A percentile compares a stretch with the other conserved stretches of the same genome.
Evolutionary conservation across 92 coral and sea anemone species (phyloP).

Genomic region (Anthopleura xanthogrammica): DNA sequence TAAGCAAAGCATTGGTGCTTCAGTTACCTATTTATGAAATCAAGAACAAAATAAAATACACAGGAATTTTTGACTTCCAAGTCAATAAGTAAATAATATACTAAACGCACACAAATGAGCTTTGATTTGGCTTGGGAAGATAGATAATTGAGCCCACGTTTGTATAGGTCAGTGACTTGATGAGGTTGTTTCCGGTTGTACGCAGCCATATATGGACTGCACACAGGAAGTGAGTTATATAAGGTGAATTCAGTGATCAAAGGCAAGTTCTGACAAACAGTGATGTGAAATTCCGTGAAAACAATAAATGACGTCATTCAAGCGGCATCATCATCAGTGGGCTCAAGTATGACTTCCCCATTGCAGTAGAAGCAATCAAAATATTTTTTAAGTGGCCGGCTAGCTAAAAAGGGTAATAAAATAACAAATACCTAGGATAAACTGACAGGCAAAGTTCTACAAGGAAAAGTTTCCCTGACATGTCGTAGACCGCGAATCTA

Average conservation of each 20-base stretch:
- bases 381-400: background rate
- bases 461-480: background rate
- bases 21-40: background rate
- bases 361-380: background rate
- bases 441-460: background rate
- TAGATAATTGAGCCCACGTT: slow-evolving; percentile 8
- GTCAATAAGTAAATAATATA: background rate
- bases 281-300: background rate
- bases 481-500: background rate
- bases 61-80: slow-evolving; percentile 3
- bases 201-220: background rate
- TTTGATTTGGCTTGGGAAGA: slow-evolving; percentile 34
- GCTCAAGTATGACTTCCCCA: background rate
- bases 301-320: background rate
- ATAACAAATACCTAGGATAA: background rate
- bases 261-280: background rate
- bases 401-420: background rate
- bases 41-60: background rate
- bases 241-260: too few species aligned
- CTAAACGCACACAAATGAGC: slow-evolving; percentile 26
- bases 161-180: background rate
- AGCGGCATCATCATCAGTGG: background rate
- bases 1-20: background rate
- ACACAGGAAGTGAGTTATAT: background rate
- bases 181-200: background rate